Evolutionary conservation across 1,140 invertebrate species (phyloP), one percentile per base, ranked within the genome.

Genomic region (Drosophila yakuba): DNA sequence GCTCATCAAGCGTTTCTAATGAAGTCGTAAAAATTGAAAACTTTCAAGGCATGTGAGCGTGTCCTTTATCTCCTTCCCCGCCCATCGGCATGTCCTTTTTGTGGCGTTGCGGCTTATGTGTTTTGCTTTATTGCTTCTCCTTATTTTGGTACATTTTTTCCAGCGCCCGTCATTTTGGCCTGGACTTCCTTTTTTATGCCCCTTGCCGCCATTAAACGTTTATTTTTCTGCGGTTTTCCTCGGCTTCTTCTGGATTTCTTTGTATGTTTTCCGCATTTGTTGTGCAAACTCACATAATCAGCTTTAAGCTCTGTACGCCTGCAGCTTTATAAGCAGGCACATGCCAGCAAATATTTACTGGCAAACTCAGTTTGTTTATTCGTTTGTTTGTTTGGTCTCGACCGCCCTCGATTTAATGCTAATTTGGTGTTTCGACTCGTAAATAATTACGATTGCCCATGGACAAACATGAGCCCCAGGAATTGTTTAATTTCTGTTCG

Each of bases 21-120:
- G 81, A 84, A 84, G 81, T 84, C 81, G 81, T 84, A 76, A 77
- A 84, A 84, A 84, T 84, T 84, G 77, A 85, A 84, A 84, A 84
- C 81, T 84, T 84, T 85, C 77, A 68, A 77, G 63, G 81, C 81
- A 67, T 80, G 62, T 69, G 73, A 54, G 44, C 57, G 63, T 32
- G 48, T 72, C 28, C 61, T 54, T 64, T 72, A 55, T 55, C 75
- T 78, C 15, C 48, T 20, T 14, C 10, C 44, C 43, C 12, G 8
- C 10, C 35, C 20, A 36, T 14, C 38, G 2, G 8, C 14, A 15
- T 51, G 38, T 56, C 50, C 43, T 71, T 38, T 60, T 56, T 54
- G 67, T 50, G 63, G 43, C 44, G 28, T 57, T 57, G 64, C 36
- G 64, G 64, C 67, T 71, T 69, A 71, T 58, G 67, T 69, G 64